Conservation (phyloP, 1,140 invertebrate genomes). For the Drosophila kepulauana region DNA sequence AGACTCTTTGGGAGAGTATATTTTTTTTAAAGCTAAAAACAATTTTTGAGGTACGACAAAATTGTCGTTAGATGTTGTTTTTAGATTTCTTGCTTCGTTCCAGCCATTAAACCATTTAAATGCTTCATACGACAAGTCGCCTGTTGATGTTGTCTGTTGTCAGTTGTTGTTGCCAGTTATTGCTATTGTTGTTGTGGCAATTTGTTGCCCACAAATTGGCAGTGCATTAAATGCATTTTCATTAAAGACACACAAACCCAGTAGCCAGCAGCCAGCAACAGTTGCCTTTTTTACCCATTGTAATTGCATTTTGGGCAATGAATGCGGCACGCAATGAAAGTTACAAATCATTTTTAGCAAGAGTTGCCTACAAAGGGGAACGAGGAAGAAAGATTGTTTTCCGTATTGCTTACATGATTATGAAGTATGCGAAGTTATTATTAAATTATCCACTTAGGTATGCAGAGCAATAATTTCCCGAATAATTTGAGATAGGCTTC, state of each 20-base stretch:
- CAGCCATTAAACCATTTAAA: slow-evolving; percentile 60
- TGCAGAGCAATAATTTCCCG: not conserved
- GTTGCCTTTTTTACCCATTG: not conserved
- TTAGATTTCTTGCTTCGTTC: slow-evolving; percentile 51
- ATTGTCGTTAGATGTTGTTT: slow-evolving; percentile 46
- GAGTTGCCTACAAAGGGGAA: not conserved
- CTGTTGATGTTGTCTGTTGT: slow-evolving; percentile 3
- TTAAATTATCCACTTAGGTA: slow-evolving; percentile 26
- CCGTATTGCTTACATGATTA: slow-evolving; percentile 25
- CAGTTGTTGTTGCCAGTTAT: slow-evolving; percentile 21
- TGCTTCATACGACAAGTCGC: slow-evolving; percentile 47
- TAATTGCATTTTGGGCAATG: slow-evolving; percentile 36
- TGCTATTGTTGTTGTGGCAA: slow-evolving; percentile 36
- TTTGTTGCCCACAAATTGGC: slow-evolving; percentile 43
- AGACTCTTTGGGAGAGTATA: not conserved
- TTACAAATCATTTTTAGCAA: slow-evolving; percentile 20
- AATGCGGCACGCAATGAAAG: slow-evolving; percentile 41
- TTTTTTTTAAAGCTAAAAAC: slow-evolving; percentile 13
- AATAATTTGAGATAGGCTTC: not conserved
- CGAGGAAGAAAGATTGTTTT: not conserved
- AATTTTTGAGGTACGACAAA: slow-evolving; percentile 10
- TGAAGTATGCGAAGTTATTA: slow-evolving; percentile 11
- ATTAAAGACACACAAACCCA: slow-evolving; percentile 35
- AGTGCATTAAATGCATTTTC: slow-evolving; percentile 38
- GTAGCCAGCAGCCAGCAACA: slow-evolving; percentile 14